A percentile compares a stretch with the other conserved stretches of the same genome.
Conservation (phyloP, 64 coral and sea anemone species). For the Hydrozoanthus tunicans region DNA sequence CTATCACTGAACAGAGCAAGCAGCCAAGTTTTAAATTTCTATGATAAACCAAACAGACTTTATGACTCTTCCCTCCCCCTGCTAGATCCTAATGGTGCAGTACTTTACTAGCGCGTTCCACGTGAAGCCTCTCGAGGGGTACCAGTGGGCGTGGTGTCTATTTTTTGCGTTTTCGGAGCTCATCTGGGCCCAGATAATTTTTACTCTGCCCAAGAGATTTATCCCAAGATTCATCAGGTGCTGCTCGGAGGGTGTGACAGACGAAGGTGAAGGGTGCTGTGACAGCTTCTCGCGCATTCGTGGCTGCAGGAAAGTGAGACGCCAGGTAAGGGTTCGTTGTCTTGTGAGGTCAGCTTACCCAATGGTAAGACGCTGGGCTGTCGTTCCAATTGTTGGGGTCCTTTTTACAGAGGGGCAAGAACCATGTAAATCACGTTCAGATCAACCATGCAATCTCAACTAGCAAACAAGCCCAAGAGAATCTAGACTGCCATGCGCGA, state of each 20-base stretch:
- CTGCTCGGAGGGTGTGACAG: slow-evolving; percentile 66
- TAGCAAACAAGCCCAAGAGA: no score
- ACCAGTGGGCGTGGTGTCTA: slow-evolving; percentile 99
- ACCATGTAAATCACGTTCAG: no score
- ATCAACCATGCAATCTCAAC: no score
- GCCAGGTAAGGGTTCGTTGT: slow-evolving; percentile 48
- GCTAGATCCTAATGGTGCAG: slow-evolving; percentile 84
- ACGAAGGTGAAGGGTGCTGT: slow-evolving; percentile 54
- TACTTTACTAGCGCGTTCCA: slow-evolving; percentile 88
- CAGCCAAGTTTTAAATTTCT: no score
- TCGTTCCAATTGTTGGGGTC: not conserved
- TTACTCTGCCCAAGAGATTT: slow-evolving; percentile 79
- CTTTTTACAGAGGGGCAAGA: not conserved
- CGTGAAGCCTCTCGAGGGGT: slow-evolving; percentile 71
- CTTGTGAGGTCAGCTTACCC: no score
- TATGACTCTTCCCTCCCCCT: not conserved
- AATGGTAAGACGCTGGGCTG: not conserved
- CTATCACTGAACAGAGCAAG: no score
- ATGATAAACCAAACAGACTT: not conserved
- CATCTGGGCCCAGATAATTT: slow-evolving; percentile 86
- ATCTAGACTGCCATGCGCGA: no score
- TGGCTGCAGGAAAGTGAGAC: slow-evolving; percentile 76
- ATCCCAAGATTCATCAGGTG: slow-evolving; percentile 74
- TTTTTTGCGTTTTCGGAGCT: slow-evolving; percentile 97
- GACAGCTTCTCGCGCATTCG: slow-evolving; percentile 70